Evolutionary conservation across 1,140 invertebrate species (phyloP).

Genomic region (Sweltsa coloradensis): DNA sequence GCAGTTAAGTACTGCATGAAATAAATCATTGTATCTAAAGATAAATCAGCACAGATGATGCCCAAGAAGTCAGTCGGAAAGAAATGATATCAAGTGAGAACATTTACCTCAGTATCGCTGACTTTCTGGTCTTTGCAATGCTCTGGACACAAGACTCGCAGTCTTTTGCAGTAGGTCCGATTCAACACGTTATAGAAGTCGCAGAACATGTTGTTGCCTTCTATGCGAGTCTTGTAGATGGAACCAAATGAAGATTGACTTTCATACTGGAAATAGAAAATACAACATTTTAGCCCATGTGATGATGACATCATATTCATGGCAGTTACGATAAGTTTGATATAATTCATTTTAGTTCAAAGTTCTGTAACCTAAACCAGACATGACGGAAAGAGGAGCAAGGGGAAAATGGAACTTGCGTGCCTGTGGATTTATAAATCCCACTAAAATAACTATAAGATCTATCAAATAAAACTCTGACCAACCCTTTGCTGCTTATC

Average conservation of each 20-base stretch:
- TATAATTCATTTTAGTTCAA: conserved; percentile 7
- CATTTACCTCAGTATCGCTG: conserved; percentile 48
- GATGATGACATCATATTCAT: conserved; percentile 4
- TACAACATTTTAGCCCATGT: conserved; percentile 10
- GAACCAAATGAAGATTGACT: conserved; percentile 94
- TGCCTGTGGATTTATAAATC: no score
- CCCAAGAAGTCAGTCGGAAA: no score
- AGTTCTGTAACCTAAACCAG: background rate
- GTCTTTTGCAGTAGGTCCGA: conserved; percentile 89
- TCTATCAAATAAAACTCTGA: no score
- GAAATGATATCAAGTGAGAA: no score
- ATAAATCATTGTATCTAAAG: no score
- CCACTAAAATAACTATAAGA: no score
- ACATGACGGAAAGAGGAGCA: no score
- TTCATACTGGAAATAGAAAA: conserved; percentile 57
- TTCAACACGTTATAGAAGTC: conserved; percentile 87
- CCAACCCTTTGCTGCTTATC: no score
- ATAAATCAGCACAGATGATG: no score
- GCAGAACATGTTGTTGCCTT: conserved; percentile 94
- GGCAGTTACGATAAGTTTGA: no score
- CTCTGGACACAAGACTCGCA: conserved; percentile 93
- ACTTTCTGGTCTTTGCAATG: conserved; percentile 95
- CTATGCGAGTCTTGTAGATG: conserved; percentile 85
- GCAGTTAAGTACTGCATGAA: no score
- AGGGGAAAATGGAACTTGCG: no score